Percentiles rank a stretch among this genome's conserved stretches.
phyloP scores from a whole-genome alignment of 2,797 vertebrate species.

The Leptodactylus fallax region DNA sequence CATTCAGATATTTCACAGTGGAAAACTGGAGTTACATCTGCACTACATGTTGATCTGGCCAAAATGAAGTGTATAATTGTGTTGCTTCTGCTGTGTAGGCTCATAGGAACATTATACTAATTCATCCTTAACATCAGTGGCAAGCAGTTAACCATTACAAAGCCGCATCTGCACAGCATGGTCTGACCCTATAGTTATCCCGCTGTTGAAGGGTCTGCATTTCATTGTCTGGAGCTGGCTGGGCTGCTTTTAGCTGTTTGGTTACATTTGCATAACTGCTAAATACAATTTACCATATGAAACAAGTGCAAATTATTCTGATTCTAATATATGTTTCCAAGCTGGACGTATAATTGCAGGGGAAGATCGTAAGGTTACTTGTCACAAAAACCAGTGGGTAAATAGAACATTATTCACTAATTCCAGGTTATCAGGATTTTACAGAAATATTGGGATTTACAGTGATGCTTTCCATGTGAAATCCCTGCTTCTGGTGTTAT shows the following conservation, averaged over 20 bases:
- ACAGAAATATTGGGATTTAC: slow-evolving; percentile 44
- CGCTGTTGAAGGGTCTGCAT: slow-evolving; percentile 19
- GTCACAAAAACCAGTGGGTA: slow-evolving; percentile 48
- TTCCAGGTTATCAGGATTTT: slow-evolving; percentile 51
- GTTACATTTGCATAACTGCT: slow-evolving; percentile 42
- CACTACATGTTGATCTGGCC: slow-evolving; percentile 73
- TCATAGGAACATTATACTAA: neutral
- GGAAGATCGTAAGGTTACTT: slow-evolving; percentile 45
- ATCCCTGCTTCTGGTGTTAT: neutral
- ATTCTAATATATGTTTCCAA: slow-evolving; percentile 56
- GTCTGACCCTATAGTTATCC: slow-evolving; percentile 23
- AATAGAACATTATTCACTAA: slow-evolving; percentile 49
- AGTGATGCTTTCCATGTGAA: slow-evolving; percentile 36
- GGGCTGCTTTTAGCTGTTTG: slow-evolving; percentile 43
- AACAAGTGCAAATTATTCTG: slow-evolving; percentile 49
- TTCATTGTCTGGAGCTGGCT: slow-evolving; percentile 28
- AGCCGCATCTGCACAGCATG: neutral
- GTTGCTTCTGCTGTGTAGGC: neutral
- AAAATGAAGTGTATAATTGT: slow-evolving; percentile 49
- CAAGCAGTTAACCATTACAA: neutral
- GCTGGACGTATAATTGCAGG: slow-evolving; percentile 56
- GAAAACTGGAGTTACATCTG: slow-evolving; percentile 80
- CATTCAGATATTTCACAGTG: slow-evolving; percentile 83
- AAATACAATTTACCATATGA: slow-evolving; percentile 52
- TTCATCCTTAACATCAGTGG: slow-evolving; percentile 3